These are phyloP conservation scores for Eciton burchellii DNA, from an alignment of 1,140 invertebrate species.

Conservation along the genomic window DNA sequence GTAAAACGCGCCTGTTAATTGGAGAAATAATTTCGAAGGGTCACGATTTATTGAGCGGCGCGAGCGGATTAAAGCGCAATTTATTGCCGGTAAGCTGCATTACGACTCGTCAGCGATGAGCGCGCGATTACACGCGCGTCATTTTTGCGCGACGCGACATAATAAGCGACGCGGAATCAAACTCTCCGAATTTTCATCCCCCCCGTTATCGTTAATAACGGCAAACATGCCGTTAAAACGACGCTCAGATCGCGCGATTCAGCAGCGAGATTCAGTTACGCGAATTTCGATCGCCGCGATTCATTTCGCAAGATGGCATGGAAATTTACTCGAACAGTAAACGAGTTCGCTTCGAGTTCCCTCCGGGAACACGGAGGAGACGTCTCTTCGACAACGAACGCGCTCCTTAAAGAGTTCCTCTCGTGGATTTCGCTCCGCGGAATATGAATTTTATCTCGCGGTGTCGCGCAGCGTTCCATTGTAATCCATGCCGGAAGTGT, in stretches of 20 bases:
- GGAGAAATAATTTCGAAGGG: constrained; percentile 48
- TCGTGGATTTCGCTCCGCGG: background rate
- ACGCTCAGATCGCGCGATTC: no score
- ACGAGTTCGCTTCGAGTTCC: no score
- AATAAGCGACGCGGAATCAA: constrained; percentile 12
- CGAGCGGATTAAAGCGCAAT: constrained; percentile 50
- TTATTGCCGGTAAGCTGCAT: constrained; percentile 33
- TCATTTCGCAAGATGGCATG: constrained; percentile 43
- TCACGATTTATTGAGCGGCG: constrained; percentile 28
- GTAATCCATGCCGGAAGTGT: background rate
- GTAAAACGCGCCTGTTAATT: constrained; percentile 57
- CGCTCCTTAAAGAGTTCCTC: constrained; percentile 6
- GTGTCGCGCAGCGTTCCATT: background rate
- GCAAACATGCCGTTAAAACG: no score
- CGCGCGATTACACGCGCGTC: no score
- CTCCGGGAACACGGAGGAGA: background rate
- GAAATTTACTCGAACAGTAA: no score
- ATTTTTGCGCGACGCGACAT: background rate
- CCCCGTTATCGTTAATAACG: no score
- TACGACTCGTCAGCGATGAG: constrained; percentile 6
- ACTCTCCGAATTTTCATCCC: background rate
- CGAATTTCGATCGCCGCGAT: background rate
- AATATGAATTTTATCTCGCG: background rate
- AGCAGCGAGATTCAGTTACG: constrained; percentile 23
- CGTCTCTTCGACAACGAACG: background rate